Conservation (phyloP, 2,797 vertebrate species). For the Rhinichthys osculus region DNA sequence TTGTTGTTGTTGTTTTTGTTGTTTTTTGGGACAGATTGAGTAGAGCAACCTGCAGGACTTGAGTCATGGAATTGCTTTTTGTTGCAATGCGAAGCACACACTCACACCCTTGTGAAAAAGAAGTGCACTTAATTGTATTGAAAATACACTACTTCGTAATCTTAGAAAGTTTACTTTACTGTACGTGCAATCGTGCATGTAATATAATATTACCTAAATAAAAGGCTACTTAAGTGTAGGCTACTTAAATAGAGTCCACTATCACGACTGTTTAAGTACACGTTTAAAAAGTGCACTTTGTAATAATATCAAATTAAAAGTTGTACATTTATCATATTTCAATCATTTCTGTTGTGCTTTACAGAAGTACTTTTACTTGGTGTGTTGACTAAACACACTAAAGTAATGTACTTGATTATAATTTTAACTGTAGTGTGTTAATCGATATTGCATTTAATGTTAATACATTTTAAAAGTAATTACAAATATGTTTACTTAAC, state of each 20-base stretch:
- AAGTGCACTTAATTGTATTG: neutral
- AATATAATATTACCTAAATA: neutral
- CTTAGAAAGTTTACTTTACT: neutral
- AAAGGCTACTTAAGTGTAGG: neutral
- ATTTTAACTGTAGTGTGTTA: neutral
- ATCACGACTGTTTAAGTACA: neutral
- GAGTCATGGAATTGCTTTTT: slow-evolving; percentile 78
- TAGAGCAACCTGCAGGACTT: slow-evolving; percentile 79
- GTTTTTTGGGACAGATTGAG: slow-evolving; percentile 53
- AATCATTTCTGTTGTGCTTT: neutral
- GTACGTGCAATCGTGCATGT: neutral
- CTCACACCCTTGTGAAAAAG: slow-evolving; percentile 29
- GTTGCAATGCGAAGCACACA: slow-evolving; percentile 48
- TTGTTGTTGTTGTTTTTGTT: slow-evolving; percentile 52
- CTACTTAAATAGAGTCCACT: neutral
- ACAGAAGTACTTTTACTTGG: neutral
- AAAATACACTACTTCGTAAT: neutral
- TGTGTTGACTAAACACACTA: neutral
- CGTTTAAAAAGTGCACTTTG: neutral
- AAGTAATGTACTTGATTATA: neutral
- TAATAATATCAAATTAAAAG: neutral
- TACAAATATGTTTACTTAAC: neutral
- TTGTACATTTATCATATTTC: neutral
- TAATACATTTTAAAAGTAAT: neutral
- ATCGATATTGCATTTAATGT: neutral